These are phyloP conservation scores for Cephalopachus bancanus DNA, from an alignment of 2,797 vertebrate genomes.

Conservation along the genomic window DNA sequence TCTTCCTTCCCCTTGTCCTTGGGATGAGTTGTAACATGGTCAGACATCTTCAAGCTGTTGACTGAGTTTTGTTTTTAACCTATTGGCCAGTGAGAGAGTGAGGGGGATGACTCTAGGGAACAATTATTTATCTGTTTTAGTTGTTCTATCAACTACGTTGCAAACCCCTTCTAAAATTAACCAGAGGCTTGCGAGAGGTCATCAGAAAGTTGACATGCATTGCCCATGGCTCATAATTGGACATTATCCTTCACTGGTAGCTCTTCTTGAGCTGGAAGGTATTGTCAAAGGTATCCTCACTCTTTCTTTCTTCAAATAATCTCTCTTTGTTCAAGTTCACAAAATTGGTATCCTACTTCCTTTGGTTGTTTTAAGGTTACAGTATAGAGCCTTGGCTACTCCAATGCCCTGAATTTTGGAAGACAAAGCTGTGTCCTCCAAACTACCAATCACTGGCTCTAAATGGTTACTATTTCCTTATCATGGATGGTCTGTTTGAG, in stretches of 20 bases:
- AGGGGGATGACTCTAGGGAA: not conserved
- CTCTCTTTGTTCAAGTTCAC: conserved; percentile 83
- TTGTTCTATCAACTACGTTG: conserved; percentile 71
- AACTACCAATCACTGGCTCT: not conserved
- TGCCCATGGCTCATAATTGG: conserved; percentile 80
- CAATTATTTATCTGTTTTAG: not conserved
- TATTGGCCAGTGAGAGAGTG: not conserved
- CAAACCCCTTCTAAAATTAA: conserved; percentile 58
- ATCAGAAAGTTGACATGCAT: conserved; percentile 75
- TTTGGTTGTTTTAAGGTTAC: conserved; percentile 61
- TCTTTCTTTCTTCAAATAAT: conserved; percentile 76
- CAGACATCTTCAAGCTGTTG: conserved; percentile 73
- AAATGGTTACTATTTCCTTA: not conserved
- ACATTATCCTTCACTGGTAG: conserved; percentile 83
- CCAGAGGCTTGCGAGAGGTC: conserved; percentile 68
- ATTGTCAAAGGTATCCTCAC: conserved; percentile 74
- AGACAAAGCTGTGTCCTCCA: not conserved
- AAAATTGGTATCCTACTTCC: conserved; percentile 71
- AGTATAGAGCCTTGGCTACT: conserved; percentile 48
- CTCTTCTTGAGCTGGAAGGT: conserved; percentile 78
- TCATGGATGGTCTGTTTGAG: not conserved
- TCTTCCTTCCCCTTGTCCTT: conserved; percentile 67
- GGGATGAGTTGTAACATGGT: conserved; percentile 75
- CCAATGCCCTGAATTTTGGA: conserved; percentile 63
- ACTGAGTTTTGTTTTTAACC: not conserved